Base-by-base conservation (phyloP, 2,113 vertebrate species). In the Caracal caracal region DNA sequence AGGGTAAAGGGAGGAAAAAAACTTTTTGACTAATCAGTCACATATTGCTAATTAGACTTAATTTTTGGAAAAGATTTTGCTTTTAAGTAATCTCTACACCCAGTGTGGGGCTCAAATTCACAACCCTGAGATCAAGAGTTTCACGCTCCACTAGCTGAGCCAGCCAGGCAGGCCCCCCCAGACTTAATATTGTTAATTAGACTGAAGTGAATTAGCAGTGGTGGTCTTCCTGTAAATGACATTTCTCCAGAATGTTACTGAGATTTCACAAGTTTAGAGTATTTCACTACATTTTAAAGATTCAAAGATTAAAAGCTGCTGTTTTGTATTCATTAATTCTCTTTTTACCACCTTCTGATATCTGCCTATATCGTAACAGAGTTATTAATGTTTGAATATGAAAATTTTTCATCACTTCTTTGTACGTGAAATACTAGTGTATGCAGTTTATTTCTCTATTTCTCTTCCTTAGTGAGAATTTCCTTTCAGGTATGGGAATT, bases 371-470 rank as follows among this genome's bases (percentile, higher is more conserved):
- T 76, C 26, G 10, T 76, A 30, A 9, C 30, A 76, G 40, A 76
- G 40, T n/a, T 70, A 70, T 66, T 37, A 91, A 35, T 83, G 22
- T 95, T 75, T 82, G 35, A 63, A 19, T 81, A 12, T 90, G 61
- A 90, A 73, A 84, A 7, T 66, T 61, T 70, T 95, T 85, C 26
- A 37, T 59, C n/a, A 70, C n/a, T 91, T 90, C 33, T 85, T 95
- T 90, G 49, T 90, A 68, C 3, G 10, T 70, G 87, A 43, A 90
- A 85, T 85, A 40, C 35, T 82, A 30, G 47, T 59, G 22, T 76
- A 76, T 76, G 35, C 59, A 33, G 37, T 70, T 49, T 78, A 35
- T 37, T 66, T 90, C 35, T 95, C 35, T 83, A 0, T 89, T 81
- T 80, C 28, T 43, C 20, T 59, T 63, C 47, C 43, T 49, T 88